Conservation (phyloP, 2,797 vertebrate species). For the Epinephelus coioides region DNA sequence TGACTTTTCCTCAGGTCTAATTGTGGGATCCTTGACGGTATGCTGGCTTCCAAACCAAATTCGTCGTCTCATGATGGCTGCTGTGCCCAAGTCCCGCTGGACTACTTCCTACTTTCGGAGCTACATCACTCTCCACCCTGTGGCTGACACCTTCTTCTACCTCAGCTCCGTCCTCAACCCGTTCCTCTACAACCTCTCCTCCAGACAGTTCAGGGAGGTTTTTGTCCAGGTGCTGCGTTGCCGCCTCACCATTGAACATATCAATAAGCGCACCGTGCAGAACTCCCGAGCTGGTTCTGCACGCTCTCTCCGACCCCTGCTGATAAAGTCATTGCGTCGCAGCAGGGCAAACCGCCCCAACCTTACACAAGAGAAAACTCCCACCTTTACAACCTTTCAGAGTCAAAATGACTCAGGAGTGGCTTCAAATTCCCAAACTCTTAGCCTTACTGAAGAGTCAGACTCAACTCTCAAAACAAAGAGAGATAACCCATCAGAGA, state of each 20-base stretch:
- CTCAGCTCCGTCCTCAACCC: slow-evolving; percentile 97
- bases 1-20: slow-evolving; percentile 86
- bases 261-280: slow-evolving; percentile 86
- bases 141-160: slow-evolving; percentile 95
- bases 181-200: slow-evolving; percentile 95
- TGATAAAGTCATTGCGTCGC: slow-evolving; percentile 77
- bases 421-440: slow-evolving; percentile 10
- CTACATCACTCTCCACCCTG: slow-evolving; percentile 89
- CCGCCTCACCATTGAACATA: slow-evolving; percentile 87
- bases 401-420: slow-evolving; percentile 48
- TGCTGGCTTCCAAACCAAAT: slow-evolving; percentile 97
- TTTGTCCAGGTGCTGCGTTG: slow-evolving; percentile 93
- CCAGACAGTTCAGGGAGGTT: slow-evolving; percentile 92
- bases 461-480: background rate
- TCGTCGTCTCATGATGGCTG: slow-evolving; percentile 92
- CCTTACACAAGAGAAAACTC: background rate
- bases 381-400: slow-evolving; percentile 47
- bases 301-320: slow-evolving; percentile 82
- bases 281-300: slow-evolving; percentile 44
- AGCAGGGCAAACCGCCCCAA: background rate
- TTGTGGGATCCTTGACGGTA: slow-evolving; percentile 89
- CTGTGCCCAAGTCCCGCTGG: slow-evolving; percentile 90
- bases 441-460: slow-evolving; percentile 27
- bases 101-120: slow-evolving; percentile 85
- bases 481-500: slow-evolving; percentile 54